Evolutionary conservation across 1,140 invertebrate species (phyloP).

Genomic region (Brachionus asplanchnoidis): DNA sequence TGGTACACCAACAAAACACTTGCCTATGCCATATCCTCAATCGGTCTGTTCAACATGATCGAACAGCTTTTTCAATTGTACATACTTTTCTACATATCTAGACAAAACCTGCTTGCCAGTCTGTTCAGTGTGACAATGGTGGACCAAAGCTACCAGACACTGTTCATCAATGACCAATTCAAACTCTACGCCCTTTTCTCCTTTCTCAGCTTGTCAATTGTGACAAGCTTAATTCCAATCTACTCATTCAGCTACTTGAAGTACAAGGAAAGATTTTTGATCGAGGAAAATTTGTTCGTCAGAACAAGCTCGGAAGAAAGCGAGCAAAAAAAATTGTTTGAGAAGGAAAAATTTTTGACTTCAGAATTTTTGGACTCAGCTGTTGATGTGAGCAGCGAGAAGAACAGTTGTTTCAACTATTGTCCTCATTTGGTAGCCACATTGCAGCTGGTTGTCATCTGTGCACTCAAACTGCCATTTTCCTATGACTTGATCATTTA

Average conservation of each 20-base stretch:
- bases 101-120: not conserved
- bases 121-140: not conserved
- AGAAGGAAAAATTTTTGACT: not conserved
- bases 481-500: constrained; percentile 6
- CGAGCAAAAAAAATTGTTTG: not conserved
- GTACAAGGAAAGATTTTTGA: not conserved
- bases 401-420: constrained; percentile 11
- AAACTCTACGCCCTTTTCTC: not conserved
- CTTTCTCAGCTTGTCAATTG: not conserved
- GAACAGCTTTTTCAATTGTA: constrained; percentile 27
- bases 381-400: not conserved
- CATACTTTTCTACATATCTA: not conserved
- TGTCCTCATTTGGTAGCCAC: constrained; percentile 32
- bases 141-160: not conserved
- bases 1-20: constrained; percentile 31
- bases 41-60: not conserved
- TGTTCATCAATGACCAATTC: not conserved
- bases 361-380: not conserved
- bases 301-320: not conserved
- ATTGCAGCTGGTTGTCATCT: not conserved
- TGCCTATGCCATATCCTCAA: not conserved
- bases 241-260: constrained; percentile 25
- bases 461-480: constrained; percentile 8
- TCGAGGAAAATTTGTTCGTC: not conserved
- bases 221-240: not conserved